Base-by-base conservation (phyloP, 2,113 vertebrate species). In the Epinephelus cyanopodus region DNA sequence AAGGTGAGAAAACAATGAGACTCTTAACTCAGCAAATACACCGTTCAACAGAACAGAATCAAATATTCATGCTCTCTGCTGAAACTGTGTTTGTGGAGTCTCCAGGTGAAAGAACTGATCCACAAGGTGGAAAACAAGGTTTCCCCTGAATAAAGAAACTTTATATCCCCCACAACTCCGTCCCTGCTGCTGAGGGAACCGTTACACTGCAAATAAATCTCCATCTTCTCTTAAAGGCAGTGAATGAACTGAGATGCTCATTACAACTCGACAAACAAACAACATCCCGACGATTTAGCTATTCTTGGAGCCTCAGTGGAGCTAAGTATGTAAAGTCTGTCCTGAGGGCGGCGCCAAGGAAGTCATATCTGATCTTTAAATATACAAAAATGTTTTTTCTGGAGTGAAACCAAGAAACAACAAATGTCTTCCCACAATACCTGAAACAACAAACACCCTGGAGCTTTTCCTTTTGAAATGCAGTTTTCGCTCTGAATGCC, bases 41-140 rank as follows among this genome's bases (percentile, higher is more conserved):
- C 29, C 8, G 21, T 39, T 70, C 50, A 50, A 70, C 75, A 48
- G 63, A 67, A 66, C 18, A 7, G 6, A 72, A 81, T 63, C 53
- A 79, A 79, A 83, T 72, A 75, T 76, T 75, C 69, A 83, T 76
- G 79, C 74, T 64, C 56, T 64, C 50, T n/a, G n/a, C 23, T 67
- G 29, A 62, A 61, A 66, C 23, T 1, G 54, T 58, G 76, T 76
- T 58, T 25, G 29, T 61, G 62, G 45, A 57, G 56, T 74, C 75
- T 62, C 56, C 25, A 18, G 57, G 71, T 42, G 33, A 15, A 63
- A 13, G 60, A 64, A 47, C 5, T 33, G 53, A 68, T 68, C 75
- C 25, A 60, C 37, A 0, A 39, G 60, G 70, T 5, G 15, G 56
- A 57, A 74, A 57, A 74, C 53, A 58, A 50, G 52, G 5, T 66